Base-by-base conservation (phyloP, 2,797 vertebrate species). In the Poecilia picta region DNA sequence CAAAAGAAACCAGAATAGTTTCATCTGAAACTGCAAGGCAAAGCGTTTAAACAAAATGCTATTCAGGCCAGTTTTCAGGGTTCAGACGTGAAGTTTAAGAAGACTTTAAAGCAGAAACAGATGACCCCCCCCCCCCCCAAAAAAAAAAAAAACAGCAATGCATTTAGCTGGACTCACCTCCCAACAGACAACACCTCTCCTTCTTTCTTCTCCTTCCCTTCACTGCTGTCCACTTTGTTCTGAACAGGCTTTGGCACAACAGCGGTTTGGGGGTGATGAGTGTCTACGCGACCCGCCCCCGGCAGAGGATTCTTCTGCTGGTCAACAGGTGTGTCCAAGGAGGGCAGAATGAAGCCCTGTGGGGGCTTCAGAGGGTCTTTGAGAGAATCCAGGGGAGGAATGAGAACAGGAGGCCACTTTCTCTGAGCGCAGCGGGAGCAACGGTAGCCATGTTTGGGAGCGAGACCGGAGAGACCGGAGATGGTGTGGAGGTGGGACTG, bases 401-500 rank as follows among this genome's bases (percentile, higher is more conserved):
- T 94, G 71, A 96, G 94, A 70, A 96, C 76, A 8, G 97, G 89
- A 0, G 98, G 97, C 98, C 98, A 99, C 82, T 98, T 99, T 85
- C 91, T 98, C 87, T 98, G 98, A 88, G 97, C 96, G 25, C 98
- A 99, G 45, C 98, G 97, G 39, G 96, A 94, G 46, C 98, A 99
- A 5, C 96, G 92, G 85, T 93, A 92, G 68, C 95, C 97, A 0
- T 97, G 95, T 74, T 89, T 95, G 0, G 96, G 93, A 25, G 96
- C 96, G 3, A 96, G 88, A 13, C 95, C 95, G 0, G 95, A 97
- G 1, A 97, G 92, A 8, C 96, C 96, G 0, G 94, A 97, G 92
- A 99, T 96, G 0, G 98, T 99, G 96, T 99, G 98, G 16, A 96
- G 96, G 88, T 99, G 98, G 73, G 97, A 97, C 90, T 96, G 97